Base-by-base conservation (phyloP, 2,888 invertebrate species). In the Cecidostiba fungosa region DNA sequence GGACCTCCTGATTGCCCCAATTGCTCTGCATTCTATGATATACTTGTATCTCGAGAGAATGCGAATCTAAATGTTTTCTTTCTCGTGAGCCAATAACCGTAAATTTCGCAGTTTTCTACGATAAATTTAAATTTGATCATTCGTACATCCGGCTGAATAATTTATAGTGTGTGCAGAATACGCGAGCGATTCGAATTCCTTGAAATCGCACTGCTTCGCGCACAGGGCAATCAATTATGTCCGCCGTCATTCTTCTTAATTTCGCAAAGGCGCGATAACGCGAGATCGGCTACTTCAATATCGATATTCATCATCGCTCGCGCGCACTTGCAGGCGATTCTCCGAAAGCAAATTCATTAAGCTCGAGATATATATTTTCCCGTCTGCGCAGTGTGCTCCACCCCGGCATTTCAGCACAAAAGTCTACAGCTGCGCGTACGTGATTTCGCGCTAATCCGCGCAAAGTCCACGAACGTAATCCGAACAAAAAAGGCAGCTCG, bases 71-170 rank as follows among this genome's bases (percentile, higher is more conserved):
- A 77, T 54, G 29, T 39, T 76, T 77, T 32, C 69, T 36, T 50
- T 26, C 12, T 32, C 19, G n/a, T 54, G 29, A 32, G 19, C 8
- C 66, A 0, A 6, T 12, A 14, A 23, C 1, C 74, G 69, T 50
- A 59, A 81, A 81, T 74, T 79, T 79, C 36, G 29, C 23, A 36
- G 6, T 80, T 80, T 80, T 80, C 70, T 54, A 50, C 80, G 19
- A 82, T 82, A 82, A 82, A 82, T 82, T 73, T 74, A 78, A 82
- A 74, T 76, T 77, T 80, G 54, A 85, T 43, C 80, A 70, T 66
- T 80, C 54, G 59, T 8, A 6, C 47, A 36, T 39, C 69, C 82
- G 72, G 66, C 23, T 36, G 74, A 59, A 80, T 84, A 73, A 81
- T 77, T 77, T 70, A 85, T 85, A 32, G 80, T 43, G 59, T 6